A percentile compares a stretch with the other conserved stretches of the same genome.
Conservation (phyloP, 2,113 vertebrate genomes). For the Pterocles burchelli region DNA sequence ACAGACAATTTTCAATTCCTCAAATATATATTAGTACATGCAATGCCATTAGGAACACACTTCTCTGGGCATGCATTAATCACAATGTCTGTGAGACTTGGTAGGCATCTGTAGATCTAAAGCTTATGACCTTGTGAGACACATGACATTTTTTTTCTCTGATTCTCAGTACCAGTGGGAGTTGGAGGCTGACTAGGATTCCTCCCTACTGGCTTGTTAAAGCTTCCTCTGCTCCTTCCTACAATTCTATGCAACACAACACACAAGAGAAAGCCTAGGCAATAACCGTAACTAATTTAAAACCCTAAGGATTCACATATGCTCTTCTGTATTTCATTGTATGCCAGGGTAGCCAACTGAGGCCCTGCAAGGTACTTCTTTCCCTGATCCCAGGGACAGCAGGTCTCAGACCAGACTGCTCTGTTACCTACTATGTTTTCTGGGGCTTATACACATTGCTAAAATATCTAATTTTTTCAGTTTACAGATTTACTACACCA, state of each 20-base stretch:
- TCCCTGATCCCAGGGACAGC: background rate
- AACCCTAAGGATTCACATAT: background rate
- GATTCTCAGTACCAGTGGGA: background rate
- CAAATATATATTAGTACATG: background rate
- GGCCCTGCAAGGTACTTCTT: background rate
- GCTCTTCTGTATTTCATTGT: accelerated
- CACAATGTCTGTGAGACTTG: background rate
- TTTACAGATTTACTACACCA: background rate
- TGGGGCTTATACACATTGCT: background rate
- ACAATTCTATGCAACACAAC: background rate
- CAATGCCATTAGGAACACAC: background rate
- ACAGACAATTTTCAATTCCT: background rate
- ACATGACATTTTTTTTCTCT: background rate
- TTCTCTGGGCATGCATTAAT: background rate
- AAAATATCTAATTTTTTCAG: background rate
- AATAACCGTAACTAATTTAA: background rate
- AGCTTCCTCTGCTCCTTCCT: background rate
- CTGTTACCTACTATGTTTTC: background rate
- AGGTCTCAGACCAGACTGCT: background rate
- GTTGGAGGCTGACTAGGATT: background rate
- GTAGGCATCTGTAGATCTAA: background rate
- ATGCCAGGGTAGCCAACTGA: background rate
- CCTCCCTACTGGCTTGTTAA: background rate
- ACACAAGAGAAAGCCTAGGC: background rate
- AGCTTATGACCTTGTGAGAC: background rate